Evolutionary conservation across 2,797 vertebrate species (phyloP), one percentile per base, ranked within the genome.

Genomic region (Enoplosus armatus): DNA sequence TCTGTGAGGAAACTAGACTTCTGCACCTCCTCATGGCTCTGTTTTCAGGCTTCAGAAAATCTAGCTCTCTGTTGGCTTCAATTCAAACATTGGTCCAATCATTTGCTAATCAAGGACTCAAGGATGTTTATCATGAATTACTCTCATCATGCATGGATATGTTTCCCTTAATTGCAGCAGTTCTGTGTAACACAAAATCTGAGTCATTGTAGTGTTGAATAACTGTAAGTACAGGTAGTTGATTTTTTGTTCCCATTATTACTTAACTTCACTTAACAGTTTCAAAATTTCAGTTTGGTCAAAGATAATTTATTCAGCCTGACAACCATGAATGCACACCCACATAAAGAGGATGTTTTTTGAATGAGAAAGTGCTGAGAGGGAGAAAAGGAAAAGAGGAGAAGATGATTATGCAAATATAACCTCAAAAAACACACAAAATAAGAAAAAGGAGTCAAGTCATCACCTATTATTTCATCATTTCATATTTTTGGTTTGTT

Each of bases 231-330:
- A 16, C 15, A 14, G 51, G 11, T 0, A 27, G 68, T 69, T 8
- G 3, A 6, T 53, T 72, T 67, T 48, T 3, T 39, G 1, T 27
- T 24, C n/a, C 0, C 8, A 24, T 33, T 35, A 43, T 63, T 47
- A 56, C 22, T 69, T 45, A 10, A 50, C 8, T 35, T 39, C 5
- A 1, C 6, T 33, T 22, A 14, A 2, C 15, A 60, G 45, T 63
- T 67, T n/a, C 5, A 37, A 24, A 5, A 73, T 51, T 63, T 50
- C 6, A 27, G 8, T 70, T 58, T 45, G 0, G 31, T 9, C 15
- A 29, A 15, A 72, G 51, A 60, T 63, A 15, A 68, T 7, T 10
- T 14, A 69, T 61, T 80, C 41, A 43, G 15, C 39, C 15, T 53
- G 27, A 65, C 41, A 56, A 24, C 41, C 11, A 59, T 39, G 14